These are phyloP conservation scores for Heliconius sara DNA, from an alignment of 2,888 invertebrate species.

Conservation along the genomic window DNA sequence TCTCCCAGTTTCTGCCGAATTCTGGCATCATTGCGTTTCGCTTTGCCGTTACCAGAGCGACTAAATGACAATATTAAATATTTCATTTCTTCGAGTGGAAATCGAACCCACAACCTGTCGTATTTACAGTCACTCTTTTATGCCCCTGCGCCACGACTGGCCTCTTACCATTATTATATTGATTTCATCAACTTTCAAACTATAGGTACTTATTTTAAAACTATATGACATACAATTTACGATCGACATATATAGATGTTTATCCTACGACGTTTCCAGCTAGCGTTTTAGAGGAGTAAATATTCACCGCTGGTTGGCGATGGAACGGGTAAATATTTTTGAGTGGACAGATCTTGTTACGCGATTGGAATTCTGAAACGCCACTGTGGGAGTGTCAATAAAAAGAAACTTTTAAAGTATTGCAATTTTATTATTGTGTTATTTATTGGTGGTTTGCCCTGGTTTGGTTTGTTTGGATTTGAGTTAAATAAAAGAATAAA, in stretches of 20 bases:
- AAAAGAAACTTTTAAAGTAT: slow-evolving; percentile 14
- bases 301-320: slow-evolving; percentile 24
- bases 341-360: slow-evolving; percentile 38
- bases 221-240: slow-evolving; percentile 18
- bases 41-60: background rate
- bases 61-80: background rate
- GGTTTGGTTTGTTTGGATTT: background rate
- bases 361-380: slow-evolving; percentile 26
- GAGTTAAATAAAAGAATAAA: too few species aligned
- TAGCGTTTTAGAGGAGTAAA: slow-evolving; percentile 33
- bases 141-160: background rate
- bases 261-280: slow-evolving; percentile 27
- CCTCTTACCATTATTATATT: too few species aligned
- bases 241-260: slow-evolving; percentile 24
- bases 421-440: background rate
- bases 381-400: slow-evolving; percentile 25
- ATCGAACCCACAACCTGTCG: background rate
- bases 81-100: background rate
- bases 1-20: too few species aligned
- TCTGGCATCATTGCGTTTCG: too few species aligned
- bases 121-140: background rate
- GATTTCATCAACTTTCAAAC: background rate
- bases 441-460: background rate
- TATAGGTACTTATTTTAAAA: background rate
- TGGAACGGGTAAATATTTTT: slow-evolving; percentile 34